Evolutionary conservation across 92 coral and sea anemone species (phyloP).

Genomic region (Heliopora coerulea): DNA sequence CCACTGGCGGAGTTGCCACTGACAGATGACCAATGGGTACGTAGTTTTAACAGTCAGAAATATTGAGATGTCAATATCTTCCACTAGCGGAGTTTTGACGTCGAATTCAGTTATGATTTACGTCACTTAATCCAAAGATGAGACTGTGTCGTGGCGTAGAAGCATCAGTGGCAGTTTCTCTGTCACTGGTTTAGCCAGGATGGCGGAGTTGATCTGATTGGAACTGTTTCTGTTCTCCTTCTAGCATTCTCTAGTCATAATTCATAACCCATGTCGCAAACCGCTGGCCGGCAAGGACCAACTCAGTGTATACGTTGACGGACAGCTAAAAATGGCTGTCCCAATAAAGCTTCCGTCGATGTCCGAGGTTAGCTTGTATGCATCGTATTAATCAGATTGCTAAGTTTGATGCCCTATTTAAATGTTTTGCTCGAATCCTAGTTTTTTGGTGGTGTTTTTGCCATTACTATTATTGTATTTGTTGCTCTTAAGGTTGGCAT

Average conservation of each 20-base stretch:
- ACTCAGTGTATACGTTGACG: slow-evolving; percentile 77
- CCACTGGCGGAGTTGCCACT: slow-evolving; percentile 66
- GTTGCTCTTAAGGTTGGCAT: neutral
- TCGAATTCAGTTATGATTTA: too few species aligned
- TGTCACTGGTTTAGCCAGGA: too few species aligned
- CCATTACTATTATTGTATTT: too few species aligned
- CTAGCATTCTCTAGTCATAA: slow-evolving; percentile 81
- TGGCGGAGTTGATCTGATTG: too few species aligned
- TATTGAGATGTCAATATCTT: too few species aligned
- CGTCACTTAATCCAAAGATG: too few species aligned
- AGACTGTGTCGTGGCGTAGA: too few species aligned
- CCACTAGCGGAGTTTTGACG: too few species aligned
- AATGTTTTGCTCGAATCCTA: too few species aligned
- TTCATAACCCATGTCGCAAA: slow-evolving; percentile 77
- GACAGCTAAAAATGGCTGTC: slow-evolving; percentile 57
- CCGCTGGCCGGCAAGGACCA: slow-evolving; percentile 80
- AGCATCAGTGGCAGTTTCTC: too few species aligned
- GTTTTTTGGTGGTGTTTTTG: neutral
- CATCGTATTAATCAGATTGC: too few species aligned
- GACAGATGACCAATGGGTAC: slow-evolving; percentile 82
- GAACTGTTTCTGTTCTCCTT: neutral
- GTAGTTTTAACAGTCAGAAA: slow-evolving; percentile 17
- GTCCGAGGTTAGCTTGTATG: slow-evolving; percentile 66
- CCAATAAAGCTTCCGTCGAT: slow-evolving; percentile 80
- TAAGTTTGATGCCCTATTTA: too few species aligned